Evolutionary conservation across 2,888 invertebrate species (phyloP).

Genomic region (Napeogenes inachia): DNA sequence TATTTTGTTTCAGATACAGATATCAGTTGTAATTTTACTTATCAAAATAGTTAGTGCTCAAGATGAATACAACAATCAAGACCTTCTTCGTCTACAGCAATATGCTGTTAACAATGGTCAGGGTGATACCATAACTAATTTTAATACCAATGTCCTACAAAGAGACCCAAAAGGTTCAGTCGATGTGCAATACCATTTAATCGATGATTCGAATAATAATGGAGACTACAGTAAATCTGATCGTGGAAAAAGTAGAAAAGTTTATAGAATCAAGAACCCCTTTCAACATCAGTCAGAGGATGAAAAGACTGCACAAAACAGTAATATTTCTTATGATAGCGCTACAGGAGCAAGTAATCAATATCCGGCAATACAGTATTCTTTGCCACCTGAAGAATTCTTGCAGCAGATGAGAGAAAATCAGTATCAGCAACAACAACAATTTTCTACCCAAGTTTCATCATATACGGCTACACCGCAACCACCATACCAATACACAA

Average conservation of each 20-base stretch:
- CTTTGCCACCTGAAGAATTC: conserved; percentile 70
- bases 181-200: conserved; percentile 53
- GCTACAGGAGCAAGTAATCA: conserved; percentile 70
- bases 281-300: conserved; percentile 56
- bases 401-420: conserved; percentile 65
- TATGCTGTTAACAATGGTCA: conserved; percentile 55
- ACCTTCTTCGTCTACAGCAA: conserved; percentile 58
- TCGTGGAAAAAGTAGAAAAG: conserved; percentile 53
- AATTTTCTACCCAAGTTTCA: conserved; percentile 53
- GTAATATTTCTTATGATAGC: conserved; percentile 53
- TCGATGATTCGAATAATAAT: conserved; percentile 53
- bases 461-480: conserved; percentile 66
- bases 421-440: conserved; percentile 47
- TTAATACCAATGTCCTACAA: conserved; percentile 53
- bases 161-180: conserved; percentile 56
- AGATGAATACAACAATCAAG: conserved; percentile 62
- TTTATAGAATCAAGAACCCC: conserved; percentile 68
- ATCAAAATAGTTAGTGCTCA: conserved; percentile 54
- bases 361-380: conserved; percentile 69
- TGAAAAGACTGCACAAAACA: conserved; percentile 43
- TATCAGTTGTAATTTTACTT: conserved; percentile 62
- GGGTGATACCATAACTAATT: conserved; percentile 52
- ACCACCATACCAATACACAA: conserved; percentile 65
- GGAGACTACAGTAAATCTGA: conserved; percentile 53
- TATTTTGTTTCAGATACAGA: conserved; percentile 67